Evolutionary conservation across 2,113 vertebrate genomes (phyloP).

Genomic region (Grus americana): DNA sequence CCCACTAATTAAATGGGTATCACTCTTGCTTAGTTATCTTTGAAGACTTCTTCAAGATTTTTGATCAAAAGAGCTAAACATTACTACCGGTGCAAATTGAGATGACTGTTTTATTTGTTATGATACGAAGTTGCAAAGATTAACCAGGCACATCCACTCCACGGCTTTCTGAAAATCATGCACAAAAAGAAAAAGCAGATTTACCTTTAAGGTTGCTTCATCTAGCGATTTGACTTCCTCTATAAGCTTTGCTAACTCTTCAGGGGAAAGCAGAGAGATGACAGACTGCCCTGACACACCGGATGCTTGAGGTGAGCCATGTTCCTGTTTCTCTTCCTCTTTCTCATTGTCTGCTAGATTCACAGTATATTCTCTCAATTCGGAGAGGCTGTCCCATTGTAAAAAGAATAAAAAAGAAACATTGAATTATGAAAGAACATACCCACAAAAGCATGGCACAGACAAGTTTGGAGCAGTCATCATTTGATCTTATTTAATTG

Average conservation of each 20-base stretch:
- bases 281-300: constrained; percentile 78
- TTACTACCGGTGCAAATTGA: not conserved
- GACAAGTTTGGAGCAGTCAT: not conserved
- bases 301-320: constrained; percentile 27
- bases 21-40: not conserved
- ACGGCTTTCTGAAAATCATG: not conserved
- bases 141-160: not conserved
- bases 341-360: constrained; percentile 65
- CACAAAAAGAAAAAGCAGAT: not conserved
- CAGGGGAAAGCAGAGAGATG: constrained; percentile 84
- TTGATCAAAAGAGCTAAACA: not conserved
- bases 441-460: not conserved
- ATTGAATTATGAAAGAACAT: not conserved
- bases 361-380: constrained; percentile 82
- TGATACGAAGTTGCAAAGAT: not conserved
- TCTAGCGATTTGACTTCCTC: constrained; percentile 89
- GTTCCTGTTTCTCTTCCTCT: constrained; percentile 33
- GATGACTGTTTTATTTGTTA: not conserved
- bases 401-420: not conserved
- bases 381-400: constrained; percentile 80
- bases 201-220: constrained; percentile 86
- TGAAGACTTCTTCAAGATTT: not conserved
- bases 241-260: constrained; percentile 84
- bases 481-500: not conserved
- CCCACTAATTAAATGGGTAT: not conserved